A percentile compares a stretch with the other conserved stretches of the same genome.
Conservation (phyloP, 2,113 vertebrate species). For the Odontesthes bonariensis region DNA sequence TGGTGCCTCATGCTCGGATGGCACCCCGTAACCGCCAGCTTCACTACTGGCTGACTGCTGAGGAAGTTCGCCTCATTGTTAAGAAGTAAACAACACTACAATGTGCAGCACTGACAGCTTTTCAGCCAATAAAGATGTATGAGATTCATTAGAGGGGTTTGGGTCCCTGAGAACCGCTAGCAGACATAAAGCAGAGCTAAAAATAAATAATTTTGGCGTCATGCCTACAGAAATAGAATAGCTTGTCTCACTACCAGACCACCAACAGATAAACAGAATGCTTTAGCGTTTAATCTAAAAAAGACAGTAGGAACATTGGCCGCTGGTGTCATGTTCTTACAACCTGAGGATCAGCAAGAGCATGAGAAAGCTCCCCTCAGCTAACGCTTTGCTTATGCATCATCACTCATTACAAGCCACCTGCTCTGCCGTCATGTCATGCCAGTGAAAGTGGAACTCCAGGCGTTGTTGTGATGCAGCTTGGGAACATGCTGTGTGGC, state of each 20-base stretch:
- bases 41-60: slow-evolving; percentile 18
- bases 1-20: slow-evolving; percentile 51
- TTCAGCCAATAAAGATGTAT: neutral
- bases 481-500: slow-evolving; percentile 19
- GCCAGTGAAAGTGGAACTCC: slow-evolving; percentile 30
- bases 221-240: neutral
- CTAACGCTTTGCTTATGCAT: slow-evolving; percentile 24
- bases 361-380: slow-evolving; percentile 30
- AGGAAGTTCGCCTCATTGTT: slow-evolving; percentile 35
- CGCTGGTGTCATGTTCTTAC: neutral
- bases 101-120: neutral
- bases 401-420: slow-evolving; percentile 49
- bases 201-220: slow-evolving; percentile 1
- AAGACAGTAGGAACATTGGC: neutral
- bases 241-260: neutral
- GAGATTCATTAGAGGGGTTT: slow-evolving; percentile 9
- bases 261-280: neutral
- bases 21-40: slow-evolving; percentile 30
- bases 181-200: neutral
- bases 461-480: slow-evolving; percentile 25
- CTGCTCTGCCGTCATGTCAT: slow-evolving; percentile 49
- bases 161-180: neutral
- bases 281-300: slow-evolving; percentile 14
- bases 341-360: slow-evolving; percentile 36
- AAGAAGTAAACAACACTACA: slow-evolving; percentile 7